These are phyloP conservation scores for Gorsachius magnificus DNA, from an alignment of 2,797 vertebrate genomes.

Conservation along the genomic window DNA sequence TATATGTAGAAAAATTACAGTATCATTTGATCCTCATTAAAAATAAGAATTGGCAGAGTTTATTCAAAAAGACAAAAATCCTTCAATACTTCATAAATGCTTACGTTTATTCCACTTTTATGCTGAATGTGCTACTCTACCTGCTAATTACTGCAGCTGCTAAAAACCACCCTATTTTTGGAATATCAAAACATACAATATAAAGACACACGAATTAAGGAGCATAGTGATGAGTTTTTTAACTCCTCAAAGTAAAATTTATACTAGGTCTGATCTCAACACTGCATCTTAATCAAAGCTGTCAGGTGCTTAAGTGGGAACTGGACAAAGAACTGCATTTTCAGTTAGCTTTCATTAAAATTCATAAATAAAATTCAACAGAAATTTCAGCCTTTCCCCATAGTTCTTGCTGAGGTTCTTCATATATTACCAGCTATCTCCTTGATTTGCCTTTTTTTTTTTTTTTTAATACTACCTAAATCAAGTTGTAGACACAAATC, in stretches of 20 bases:
- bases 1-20: not conserved
- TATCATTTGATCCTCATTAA: not conserved
- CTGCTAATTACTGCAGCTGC: slow-evolving; percentile 27
- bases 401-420: not conserved
- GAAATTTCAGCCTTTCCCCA: not conserved
- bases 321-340: not conserved
- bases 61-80: not conserved
- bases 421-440: not conserved
- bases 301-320: not conserved
- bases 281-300: not conserved
- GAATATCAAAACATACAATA: not conserved
- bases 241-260: not conserved
- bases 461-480: not conserved
- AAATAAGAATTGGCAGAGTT: not conserved
- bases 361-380: not conserved
- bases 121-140: slow-evolving; percentile 10
- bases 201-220: not conserved
- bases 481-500: not conserved
- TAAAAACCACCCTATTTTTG: not conserved
- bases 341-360: not conserved
- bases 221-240: not conserved
- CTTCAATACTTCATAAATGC: not conserved
- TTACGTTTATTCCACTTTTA: slow-evolving; percentile 10
- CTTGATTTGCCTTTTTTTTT: not conserved
- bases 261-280: not conserved